Evolutionary conservation across 1,140 invertebrate species (phyloP).

Genomic region (Belonocnema kinseyi): DNA sequence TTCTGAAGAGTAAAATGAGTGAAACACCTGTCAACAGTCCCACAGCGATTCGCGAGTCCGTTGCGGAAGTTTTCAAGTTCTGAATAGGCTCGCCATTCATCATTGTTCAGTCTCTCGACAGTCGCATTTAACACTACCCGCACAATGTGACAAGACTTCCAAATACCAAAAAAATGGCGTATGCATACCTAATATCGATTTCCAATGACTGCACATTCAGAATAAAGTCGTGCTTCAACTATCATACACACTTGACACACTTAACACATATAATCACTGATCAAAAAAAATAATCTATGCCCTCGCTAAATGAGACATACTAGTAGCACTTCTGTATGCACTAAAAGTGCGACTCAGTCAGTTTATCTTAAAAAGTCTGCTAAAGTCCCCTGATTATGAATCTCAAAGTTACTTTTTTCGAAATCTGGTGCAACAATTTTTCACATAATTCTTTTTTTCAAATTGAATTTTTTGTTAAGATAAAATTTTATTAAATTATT

Average conservation of each 20-base stretch:
- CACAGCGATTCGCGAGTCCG: slow-evolving; percentile 19
- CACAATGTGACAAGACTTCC: slow-evolving; percentile 11
- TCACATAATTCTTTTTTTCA: no score
- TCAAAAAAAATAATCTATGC: no score
- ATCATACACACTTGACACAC: background rate
- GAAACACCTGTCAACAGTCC: slow-evolving; percentile 10
- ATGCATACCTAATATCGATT: slow-evolving; percentile 11
- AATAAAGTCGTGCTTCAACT: no score
- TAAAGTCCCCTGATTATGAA: no score
- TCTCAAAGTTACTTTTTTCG: no score
- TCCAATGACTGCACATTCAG: background rate
- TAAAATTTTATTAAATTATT: no score
- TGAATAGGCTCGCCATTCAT: slow-evolving; percentile 37
- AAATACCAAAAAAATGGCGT: slow-evolving; percentile 10
- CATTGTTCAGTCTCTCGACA: slow-evolving; percentile 44
- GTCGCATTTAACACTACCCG: slow-evolving; percentile 37
- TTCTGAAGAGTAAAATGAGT: slow-evolving; percentile 12
- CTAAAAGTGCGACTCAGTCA: no score
- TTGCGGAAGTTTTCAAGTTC: slow-evolving; percentile 40
- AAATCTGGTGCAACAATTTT: no score
- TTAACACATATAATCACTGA: background rate
- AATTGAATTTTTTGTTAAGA: no score
- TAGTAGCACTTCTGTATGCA: no score
- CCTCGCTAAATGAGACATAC: no score
- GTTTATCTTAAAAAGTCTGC: no score